These are phyloP conservation scores for Tychaedon coryphoeus DNA, from an alignment of 2,113 vertebrate species.

Conservation along the genomic window DNA sequence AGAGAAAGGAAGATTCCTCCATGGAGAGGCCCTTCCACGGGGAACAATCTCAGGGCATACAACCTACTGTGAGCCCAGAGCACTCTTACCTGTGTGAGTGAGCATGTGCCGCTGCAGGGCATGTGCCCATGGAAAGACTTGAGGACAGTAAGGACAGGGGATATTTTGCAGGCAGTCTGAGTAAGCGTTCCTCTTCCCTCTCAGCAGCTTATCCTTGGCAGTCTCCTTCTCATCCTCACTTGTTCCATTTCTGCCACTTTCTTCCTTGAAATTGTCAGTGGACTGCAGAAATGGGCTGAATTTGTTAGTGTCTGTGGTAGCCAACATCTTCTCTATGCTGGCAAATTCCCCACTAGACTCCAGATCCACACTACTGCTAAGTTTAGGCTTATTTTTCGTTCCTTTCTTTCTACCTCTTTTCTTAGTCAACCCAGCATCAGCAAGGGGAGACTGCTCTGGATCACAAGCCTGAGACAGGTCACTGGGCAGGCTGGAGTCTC, in stretches of 20 bases:
- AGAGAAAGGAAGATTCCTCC: background rate
- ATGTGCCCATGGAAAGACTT: slow-evolving; percentile 92
- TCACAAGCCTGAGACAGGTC: slow-evolving; percentile 29
- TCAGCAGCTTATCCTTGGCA: slow-evolving; percentile 76
- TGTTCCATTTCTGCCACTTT: slow-evolving; percentile 65
- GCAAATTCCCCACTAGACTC: slow-evolving; percentile 98
- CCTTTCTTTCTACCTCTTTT: slow-evolving; percentile 78
- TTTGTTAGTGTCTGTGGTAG: slow-evolving; percentile 93
- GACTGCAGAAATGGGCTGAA: slow-evolving; percentile 92
- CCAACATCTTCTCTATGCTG: slow-evolving; percentile 96
- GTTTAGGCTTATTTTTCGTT: slow-evolving; percentile 59
- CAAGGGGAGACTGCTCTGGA: slow-evolving; percentile 41
- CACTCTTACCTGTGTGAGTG: slow-evolving; percentile 89
- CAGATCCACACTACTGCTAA: slow-evolving; percentile 77
- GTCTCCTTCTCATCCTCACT: slow-evolving; percentile 77
- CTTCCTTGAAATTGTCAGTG: slow-evolving; percentile 67
- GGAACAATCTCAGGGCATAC: background rate
- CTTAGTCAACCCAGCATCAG: slow-evolving; percentile 37
- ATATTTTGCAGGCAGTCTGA: slow-evolving; percentile 92
- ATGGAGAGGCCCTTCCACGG: fast-evolving
- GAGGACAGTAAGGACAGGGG: slow-evolving; percentile 90
- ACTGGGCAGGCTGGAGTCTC: slow-evolving; percentile 3
- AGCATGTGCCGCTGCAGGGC: slow-evolving; percentile 95
- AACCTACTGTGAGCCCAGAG: background rate
- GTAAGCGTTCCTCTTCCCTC: slow-evolving; percentile 89